phyloP scores from a whole-genome alignment of 2,888 invertebrate species.

The Sphaerophoria rueppellii region DNA sequence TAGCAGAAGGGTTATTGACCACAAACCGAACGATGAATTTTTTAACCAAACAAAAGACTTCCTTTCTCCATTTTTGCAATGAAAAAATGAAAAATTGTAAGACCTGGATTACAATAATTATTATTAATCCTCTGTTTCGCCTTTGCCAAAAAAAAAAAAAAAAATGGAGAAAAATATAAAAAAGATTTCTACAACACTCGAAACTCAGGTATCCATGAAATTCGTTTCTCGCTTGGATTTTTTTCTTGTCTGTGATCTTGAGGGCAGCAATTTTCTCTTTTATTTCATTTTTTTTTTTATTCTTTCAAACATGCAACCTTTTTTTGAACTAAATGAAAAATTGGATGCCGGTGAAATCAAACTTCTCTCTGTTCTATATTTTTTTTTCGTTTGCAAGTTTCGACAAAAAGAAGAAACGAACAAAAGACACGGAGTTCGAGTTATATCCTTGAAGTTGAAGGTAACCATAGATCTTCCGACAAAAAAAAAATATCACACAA shows the following conservation, averaged over 20 bases:
- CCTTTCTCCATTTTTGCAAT: slow-evolving; percentile 23
- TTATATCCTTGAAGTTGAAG: too few species aligned
- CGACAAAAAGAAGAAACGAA: too few species aligned
- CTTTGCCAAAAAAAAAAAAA: not conserved
- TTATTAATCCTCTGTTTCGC: not conserved
- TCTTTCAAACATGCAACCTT: slow-evolving; percentile 25
- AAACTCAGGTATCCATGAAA: slow-evolving; percentile 47
- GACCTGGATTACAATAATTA: slow-evolving; percentile 33
- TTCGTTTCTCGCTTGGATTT: slow-evolving; percentile 19
- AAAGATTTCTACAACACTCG: slow-evolving; percentile 10
- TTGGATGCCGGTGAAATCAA: too few species aligned
- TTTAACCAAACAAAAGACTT: slow-evolving; percentile 49
- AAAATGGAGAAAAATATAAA: not conserved
- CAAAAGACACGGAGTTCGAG: too few species aligned
- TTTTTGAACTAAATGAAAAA: slow-evolving; percentile 12
- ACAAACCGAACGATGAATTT: slow-evolving; percentile 18
- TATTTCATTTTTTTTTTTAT: not conserved
- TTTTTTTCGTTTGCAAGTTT: too few species aligned
- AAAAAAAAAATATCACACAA: too few species aligned
- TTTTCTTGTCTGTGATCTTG: not conserved
- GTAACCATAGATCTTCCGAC: too few species aligned
- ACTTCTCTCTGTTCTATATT: too few species aligned
- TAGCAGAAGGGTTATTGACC: slow-evolving; percentile 53
- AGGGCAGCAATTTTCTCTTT: slow-evolving; percentile 33
- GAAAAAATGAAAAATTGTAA: slow-evolving; percentile 3